Evolutionary conservation across 1,140 invertebrate genomes (phyloP), one percentile per base, ranked within the genome.

Genomic region (Caerostris extrusa): DNA sequence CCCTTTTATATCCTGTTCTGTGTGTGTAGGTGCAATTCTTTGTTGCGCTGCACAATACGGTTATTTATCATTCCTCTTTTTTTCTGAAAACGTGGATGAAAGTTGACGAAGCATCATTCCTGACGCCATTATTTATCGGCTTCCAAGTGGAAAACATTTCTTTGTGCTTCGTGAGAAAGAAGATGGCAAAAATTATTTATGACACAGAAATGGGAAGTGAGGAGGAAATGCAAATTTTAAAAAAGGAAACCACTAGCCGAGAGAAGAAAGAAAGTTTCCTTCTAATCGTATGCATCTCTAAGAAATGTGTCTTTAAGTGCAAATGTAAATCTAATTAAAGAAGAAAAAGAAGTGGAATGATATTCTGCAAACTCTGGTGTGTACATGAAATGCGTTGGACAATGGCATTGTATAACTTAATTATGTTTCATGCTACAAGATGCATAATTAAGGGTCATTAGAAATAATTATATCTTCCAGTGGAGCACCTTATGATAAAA

Each of bases 61-160:
- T 77, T 77, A 77, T 77, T 77, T 77, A 77, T 77, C 71, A 53
- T 77, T 77, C 14, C 34, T 1, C 57, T 34, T 53, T 50, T 34
- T 85, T 57, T 56, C 17, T 53, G 34, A 53, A 67, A 77, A 77
- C 34, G 50, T 77, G 71, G 53, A 77, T 50, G 71, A 77, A 77
- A 77, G 71, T 77, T 77, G 71, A 77, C 71, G 71, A 77, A 50
- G 71, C 71, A 77, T 77, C 71, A 77, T 77, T 77, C 50, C 34
- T 77, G 69, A 77, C 86, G 50, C 57, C 86, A 88, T 88, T 88
- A 88, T 88, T 88, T 53, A 55, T 7, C 10, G 17, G 19, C 61
- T 67, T 55, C 56, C 86, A 67, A 88, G 86, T 88, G 86, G 86
- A 88, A 88, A 88, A 88, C 50, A 61, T 57, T 88, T 67, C 58